Evolutionary conservation across 2,113 vertebrate genomes (phyloP).

Genomic region (Gobius niger): DNA sequence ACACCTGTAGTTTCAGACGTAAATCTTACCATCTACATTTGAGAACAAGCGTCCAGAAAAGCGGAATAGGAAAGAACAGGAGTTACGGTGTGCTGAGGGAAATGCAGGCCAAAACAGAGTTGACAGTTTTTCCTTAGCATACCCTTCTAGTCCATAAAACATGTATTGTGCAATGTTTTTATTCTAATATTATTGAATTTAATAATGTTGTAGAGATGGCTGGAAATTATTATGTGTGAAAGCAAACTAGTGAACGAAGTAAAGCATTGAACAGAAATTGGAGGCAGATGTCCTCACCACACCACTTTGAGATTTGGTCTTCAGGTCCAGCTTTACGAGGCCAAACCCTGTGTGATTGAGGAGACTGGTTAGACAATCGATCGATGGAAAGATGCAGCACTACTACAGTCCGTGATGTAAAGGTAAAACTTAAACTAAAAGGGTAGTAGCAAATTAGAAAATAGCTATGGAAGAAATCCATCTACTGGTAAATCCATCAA

Average conservation of each 20-base stretch:
- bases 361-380: not conserved
- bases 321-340: constrained; percentile 92
- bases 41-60: constrained; percentile 44
- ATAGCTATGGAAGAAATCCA: too few relatives aligned
- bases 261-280: not conserved
- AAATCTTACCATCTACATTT: constrained; percentile 71
- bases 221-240: not conserved
- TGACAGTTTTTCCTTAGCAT: not conserved
- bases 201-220: not conserved
- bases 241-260: not conserved
- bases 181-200: not conserved
- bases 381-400: too few relatives aligned
- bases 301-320: constrained; percentile 92
- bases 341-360: constrained; percentile 84
- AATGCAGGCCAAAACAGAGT: constrained; percentile 15
- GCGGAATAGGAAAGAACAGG: constrained; percentile 59
- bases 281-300: constrained; percentile 82
- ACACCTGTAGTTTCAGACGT: constrained; percentile 15
- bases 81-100: constrained; percentile 42
- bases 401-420: too few relatives aligned
- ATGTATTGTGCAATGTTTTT: not conserved
- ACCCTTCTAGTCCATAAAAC: not conserved
- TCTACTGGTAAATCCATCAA: too few relatives aligned
- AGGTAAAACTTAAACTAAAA: too few relatives aligned
- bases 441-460: too few relatives aligned